Base-by-base conservation (phyloP, 2,888 invertebrate species). In the Apotomis betuletana region DNA sequence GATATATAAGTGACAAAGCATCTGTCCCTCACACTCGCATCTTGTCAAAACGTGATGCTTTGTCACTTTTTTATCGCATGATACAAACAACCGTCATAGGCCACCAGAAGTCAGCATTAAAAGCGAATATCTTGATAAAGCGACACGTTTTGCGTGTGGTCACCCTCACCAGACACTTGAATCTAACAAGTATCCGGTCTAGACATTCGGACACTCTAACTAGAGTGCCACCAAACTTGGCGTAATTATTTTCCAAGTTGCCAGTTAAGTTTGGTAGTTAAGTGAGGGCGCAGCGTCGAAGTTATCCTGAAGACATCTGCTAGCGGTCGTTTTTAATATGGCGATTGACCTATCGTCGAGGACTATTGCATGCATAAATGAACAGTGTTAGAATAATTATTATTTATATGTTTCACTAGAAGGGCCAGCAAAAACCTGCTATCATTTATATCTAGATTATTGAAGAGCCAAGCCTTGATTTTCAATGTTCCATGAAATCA, bases 171-270 rank as follows among this genome's bases (percentile, higher is more conserved):
- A 79, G 82, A 82, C 84, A 81, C 87, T 86, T 86, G 86, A 87
- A 57, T 65, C 67, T 69, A 63, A 73, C 73, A 72, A 80, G 79
- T 79, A 79, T 87, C 87, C 88, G 83, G 88, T 87, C 88, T 87
- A 88, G 88, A 87, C 88, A 83, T 72, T 67, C 49, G 64, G 59
- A 69, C 71, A 70, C 73, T 67, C 67, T 71, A 79, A 83, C 81
- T 77, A 77, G 76, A 77, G 76, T 65, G 68, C 57, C 63, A 61
- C 62, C 63, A 69, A 72, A 73, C 62, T 75, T 73, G 38, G 69
- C 69, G 70, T 71, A 70, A 69, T 69, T 70, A 67, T 67, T 65
- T 52, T 67, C 60, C 55, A 59, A 61, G 61, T 13, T 54, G 38
- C 38, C 62, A 44, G 62, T 62, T 72, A 67, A 72, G 69, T 74